These are phyloP conservation scores for Microplitis demolitor DNA, from an alignment of 1,140 invertebrate genomes.

Conservation along the genomic window DNA sequence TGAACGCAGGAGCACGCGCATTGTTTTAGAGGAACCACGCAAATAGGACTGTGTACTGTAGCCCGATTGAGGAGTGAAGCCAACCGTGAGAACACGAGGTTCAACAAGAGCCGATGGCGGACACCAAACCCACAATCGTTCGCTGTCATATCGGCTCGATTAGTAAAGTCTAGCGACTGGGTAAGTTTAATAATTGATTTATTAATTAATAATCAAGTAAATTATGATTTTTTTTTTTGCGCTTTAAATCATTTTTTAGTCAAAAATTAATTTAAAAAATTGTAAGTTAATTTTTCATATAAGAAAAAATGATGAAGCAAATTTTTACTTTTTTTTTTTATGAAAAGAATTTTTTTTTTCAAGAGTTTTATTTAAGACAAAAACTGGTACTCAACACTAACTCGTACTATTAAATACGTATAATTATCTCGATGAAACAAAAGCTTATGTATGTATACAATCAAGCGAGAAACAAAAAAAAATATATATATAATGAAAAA, in stretches of 20 bases:
- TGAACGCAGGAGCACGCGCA: not conserved
- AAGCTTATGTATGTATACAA: no score
- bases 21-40: not conserved
- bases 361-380: no score
- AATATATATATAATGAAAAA: not conserved
- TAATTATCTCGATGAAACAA: no score
- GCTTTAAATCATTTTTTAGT: no score
- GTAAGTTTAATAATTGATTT: constrained; percentile 18
- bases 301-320: no score
- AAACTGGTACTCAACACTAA: no score
- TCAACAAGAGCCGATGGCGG: constrained; percentile 26
- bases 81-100: constrained; percentile 7
- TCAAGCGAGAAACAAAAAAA: not conserved
- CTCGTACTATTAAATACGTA: no score
- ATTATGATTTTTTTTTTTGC: no score
- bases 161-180: constrained; percentile 31
- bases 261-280: no score
- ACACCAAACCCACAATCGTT: constrained; percentile 28
- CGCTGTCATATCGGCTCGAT: constrained; percentile 33
- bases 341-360: no score
- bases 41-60: not conserved
- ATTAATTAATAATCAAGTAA: not conserved
- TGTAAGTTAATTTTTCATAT: no score
- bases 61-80: not conserved
- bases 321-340: not conserved